These are phyloP conservation scores for Stegostoma tigrinum DNA, from an alignment of 2,113 vertebrate species.

Conservation along the genomic window DNA sequence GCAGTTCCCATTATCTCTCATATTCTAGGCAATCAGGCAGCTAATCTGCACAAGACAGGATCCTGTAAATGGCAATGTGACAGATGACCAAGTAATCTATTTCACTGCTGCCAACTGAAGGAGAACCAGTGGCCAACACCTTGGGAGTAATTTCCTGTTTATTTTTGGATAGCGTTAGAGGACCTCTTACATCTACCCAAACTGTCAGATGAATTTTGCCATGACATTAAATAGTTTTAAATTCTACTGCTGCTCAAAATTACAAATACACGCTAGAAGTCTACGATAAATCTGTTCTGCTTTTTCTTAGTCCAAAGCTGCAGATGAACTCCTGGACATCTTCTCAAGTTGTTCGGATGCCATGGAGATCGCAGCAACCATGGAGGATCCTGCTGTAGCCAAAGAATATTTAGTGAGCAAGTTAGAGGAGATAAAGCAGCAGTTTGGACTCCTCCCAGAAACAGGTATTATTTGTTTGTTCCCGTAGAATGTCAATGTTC, in stretches of 20 bases:
- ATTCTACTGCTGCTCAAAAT: background rate
- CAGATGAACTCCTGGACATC: conserved; percentile 63
- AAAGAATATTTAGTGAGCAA: conserved; percentile 57
- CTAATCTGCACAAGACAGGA: background rate
- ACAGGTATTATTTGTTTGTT: conserved; percentile 52
- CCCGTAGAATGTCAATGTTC: background rate
- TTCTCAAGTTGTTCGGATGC: conserved; percentile 57
- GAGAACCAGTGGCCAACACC: background rate
- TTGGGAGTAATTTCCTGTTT: background rate
- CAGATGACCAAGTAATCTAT: background rate
- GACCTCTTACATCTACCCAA: background rate
- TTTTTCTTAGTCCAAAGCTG: conserved; percentile 55
- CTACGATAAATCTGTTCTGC: background rate
- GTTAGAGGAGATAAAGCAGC: conserved; percentile 61
- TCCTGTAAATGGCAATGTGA: too few relatives aligned
- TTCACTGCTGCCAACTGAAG: background rate
- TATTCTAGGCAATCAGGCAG: background rate
- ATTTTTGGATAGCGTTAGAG: background rate
- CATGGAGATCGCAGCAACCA: conserved; percentile 63
- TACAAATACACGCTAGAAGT: background rate
- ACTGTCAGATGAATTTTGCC: background rate
- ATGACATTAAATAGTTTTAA: background rate
- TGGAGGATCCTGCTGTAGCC: conserved; percentile 50
- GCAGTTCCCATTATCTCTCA: too few relatives aligned
- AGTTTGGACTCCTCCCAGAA: conserved; percentile 53